These are phyloP conservation scores for Hyperopisus bebe DNA, from an alignment of 2,113 vertebrate genomes.

Conservation along the genomic window DNA sequence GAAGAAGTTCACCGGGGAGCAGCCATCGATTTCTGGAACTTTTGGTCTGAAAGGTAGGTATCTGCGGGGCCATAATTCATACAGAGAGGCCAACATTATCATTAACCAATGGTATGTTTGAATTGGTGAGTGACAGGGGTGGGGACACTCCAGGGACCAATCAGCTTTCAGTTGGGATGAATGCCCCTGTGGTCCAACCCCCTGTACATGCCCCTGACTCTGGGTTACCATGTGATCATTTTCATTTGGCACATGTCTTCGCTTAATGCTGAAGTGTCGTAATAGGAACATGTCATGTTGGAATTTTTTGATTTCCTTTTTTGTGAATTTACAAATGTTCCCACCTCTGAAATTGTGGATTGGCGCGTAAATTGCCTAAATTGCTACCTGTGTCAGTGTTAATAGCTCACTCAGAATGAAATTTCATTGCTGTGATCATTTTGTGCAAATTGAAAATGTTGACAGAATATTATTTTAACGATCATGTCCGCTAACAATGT, in stretches of 20 bases:
- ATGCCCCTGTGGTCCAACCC: not conserved
- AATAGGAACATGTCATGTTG: not conserved
- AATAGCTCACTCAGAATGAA: not conserved
- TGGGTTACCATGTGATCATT: not conserved
- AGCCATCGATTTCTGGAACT: conserved; percentile 92
- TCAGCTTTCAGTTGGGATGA: not conserved
- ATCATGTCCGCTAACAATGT: not conserved
- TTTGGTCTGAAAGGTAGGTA: conserved; percentile 90
- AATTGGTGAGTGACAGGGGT: not conserved
- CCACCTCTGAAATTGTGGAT: not conserved
- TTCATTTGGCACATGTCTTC: not conserved
- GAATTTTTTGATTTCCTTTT: not conserved
- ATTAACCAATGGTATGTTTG: not conserved
- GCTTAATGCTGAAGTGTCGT: not conserved
- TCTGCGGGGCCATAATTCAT: not conserved
- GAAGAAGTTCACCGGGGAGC: conserved; percentile 97
- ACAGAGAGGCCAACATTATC: not conserved
- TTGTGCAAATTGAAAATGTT: not conserved
- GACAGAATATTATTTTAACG: not conserved
- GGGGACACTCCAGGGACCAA: not conserved
- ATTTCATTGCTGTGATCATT: not conserved
- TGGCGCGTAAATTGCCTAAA: not conserved
- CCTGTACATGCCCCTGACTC: not conserved
- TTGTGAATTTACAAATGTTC: not conserved
- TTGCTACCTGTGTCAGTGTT: not conserved